phyloP scores from a whole-genome alignment of 2,888 invertebrate species.

The Pemphredon lugubris region DNA sequence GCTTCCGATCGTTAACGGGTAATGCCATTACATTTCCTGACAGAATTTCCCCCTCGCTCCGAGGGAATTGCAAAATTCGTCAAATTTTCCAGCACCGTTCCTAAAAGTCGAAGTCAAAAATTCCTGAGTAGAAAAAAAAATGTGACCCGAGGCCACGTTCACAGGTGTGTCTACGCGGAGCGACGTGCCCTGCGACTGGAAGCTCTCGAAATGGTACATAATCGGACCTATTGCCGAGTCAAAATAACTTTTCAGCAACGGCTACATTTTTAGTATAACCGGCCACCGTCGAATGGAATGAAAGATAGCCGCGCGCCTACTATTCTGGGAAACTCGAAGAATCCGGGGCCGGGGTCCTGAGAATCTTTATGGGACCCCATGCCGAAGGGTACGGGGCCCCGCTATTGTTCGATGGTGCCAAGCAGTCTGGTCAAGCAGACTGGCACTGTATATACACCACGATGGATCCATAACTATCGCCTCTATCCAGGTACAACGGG shows the following conservation, averaged over 20 bases:
- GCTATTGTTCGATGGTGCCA: constrained; percentile 72
- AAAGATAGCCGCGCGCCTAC: constrained; percentile 51
- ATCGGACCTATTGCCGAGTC: constrained; percentile 21
- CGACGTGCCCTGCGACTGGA: neutral
- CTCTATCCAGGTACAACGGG: constrained; percentile 29
- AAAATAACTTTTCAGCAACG: constrained; percentile 35
- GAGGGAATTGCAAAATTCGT: too few relatives aligned
- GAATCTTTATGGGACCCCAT: constrained; percentile 66
- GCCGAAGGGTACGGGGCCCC: constrained; percentile 57
- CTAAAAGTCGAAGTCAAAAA: too few relatives aligned
- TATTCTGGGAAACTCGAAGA: constrained; percentile 67
- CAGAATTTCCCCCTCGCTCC: too few relatives aligned
- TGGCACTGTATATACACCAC: constrained; percentile 23
- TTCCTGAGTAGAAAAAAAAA: too few relatives aligned
- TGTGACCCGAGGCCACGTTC: too few relatives aligned
- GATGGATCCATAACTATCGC: constrained; percentile 37
- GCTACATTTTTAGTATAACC: constrained; percentile 24
- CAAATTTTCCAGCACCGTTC: too few relatives aligned
- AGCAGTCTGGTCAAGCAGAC: constrained; percentile 69
- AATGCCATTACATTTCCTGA: too few relatives aligned
- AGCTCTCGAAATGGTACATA: constrained; percentile 29
- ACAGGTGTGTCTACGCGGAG: constrained; percentile 17
- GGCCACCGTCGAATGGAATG: constrained; percentile 42
- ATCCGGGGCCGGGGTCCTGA: constrained; percentile 52
- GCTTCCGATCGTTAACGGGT: constrained; percentile 5